Conservation (phyloP, 1,140 invertebrate species). For the Nasonia vitripennis region DNA sequence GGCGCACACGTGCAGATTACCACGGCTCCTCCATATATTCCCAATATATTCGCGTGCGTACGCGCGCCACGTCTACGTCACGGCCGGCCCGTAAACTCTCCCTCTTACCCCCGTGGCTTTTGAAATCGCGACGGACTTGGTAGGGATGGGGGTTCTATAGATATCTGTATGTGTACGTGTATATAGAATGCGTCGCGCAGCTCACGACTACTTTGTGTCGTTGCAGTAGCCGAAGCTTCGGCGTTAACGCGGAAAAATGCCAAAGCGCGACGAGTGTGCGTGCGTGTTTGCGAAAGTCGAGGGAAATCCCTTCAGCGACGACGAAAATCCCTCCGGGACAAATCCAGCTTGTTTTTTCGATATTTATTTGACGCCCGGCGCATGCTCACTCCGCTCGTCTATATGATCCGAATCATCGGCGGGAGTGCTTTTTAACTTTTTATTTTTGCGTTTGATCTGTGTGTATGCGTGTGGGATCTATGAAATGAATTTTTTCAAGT, state of each 20-base stretch:
- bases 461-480: not conserved
- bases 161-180: no score
- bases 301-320: constrained; percentile 9
- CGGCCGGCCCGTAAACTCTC: constrained; percentile 33
- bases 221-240: not conserved
- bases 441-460: not conserved
- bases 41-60: constrained; percentile 20
- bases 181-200: not conserved
- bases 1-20: constrained; percentile 33
- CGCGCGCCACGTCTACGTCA: constrained; percentile 36
- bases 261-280: not conserved
- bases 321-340: constrained; percentile 19
- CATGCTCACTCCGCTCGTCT: not conserved
- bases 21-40: constrained; percentile 45
- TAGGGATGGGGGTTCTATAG: not conserved
- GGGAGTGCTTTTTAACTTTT: not conserved
- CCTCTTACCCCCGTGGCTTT: not conserved
- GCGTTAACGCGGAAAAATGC: not conserved
- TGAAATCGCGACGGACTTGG: not conserved
- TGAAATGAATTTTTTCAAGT: not conserved
- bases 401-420: not conserved
- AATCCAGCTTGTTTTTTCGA: constrained; percentile 43
- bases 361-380: constrained; percentile 19
- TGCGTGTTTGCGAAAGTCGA: not conserved
- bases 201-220: not conserved